Evolutionary conservation across 2,797 vertebrate genomes (phyloP).

Genomic region (Rhodeus uyekii): DNA sequence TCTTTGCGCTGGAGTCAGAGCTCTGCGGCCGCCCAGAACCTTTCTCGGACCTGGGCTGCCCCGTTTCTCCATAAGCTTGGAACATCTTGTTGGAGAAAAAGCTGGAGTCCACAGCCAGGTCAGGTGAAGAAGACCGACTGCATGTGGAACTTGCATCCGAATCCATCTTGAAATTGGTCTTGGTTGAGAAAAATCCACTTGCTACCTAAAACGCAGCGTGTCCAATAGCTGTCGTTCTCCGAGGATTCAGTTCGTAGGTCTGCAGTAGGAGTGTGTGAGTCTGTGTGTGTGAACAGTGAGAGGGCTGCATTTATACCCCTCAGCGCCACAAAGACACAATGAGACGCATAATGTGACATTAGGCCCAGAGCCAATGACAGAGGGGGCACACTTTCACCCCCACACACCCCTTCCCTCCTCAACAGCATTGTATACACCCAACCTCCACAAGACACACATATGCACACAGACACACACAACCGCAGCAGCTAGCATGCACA

Average conservation of each 20-base stretch:
- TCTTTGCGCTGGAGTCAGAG: slow-evolving; percentile 52
- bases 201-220: not conserved
- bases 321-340: slow-evolving; percentile 83
- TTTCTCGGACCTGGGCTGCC: not conserved
- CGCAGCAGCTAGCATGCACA: slow-evolving; percentile 53
- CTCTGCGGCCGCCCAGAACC: not conserved
- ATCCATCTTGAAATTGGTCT: slow-evolving; percentile 71
- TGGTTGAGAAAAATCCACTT: slow-evolving; percentile 1
- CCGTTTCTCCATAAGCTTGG: slow-evolving; percentile 66
- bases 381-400: slow-evolving; percentile 76
- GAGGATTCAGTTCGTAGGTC: not conserved
- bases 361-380: slow-evolving; percentile 80
- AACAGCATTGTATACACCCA: slow-evolving; percentile 57
- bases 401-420: slow-evolving; percentile 18
- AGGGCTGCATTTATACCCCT: slow-evolving; percentile 74
- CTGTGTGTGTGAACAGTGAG: slow-evolving; percentile 54
- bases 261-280: slow-evolving; percentile 40
- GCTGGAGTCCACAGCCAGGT: slow-evolving; percentile 73
- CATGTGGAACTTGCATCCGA: slow-evolving; percentile 78
- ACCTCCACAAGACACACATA: slow-evolving; percentile 58
- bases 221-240: not conserved
- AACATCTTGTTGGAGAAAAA: slow-evolving; percentile 80
- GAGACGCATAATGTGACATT: slow-evolving; percentile 82
- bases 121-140: slow-evolving; percentile 82
- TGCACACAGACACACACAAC: slow-evolving; percentile 65